A percentile compares a stretch with the other conserved stretches of the same genome.
Evolutionary conservation across 1,140 invertebrate genomes (phyloP).

Genomic region (Phthorimaea operculella): DNA sequence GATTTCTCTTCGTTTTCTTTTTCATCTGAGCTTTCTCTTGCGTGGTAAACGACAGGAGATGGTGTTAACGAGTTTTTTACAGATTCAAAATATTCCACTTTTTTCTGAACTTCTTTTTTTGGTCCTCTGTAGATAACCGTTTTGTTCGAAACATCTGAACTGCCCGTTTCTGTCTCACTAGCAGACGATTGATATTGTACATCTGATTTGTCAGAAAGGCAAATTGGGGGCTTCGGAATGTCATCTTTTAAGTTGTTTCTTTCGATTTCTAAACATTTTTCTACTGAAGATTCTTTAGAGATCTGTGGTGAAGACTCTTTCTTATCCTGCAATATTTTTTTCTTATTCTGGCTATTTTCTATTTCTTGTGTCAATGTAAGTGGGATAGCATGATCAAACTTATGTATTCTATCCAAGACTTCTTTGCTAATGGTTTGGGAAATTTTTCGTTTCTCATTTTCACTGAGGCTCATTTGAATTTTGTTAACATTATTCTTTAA

Average conservation of each 20-base stretch:
- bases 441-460: constrained; percentile 78
- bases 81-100: constrained; percentile 84
- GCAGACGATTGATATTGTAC: constrained; percentile 51
- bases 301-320: background rate
- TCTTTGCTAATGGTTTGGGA: constrained; percentile 79
- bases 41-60: constrained; percentile 55
- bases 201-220: constrained; percentile 27
- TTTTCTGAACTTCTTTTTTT: constrained; percentile 73
- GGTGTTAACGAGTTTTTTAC: constrained; percentile 46
- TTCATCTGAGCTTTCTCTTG: constrained; percentile 66
- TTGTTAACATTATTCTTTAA: constrained; percentile 63
- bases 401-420: constrained; percentile 72
- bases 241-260: too few species aligned
- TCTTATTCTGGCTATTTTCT: constrained; percentile 46
- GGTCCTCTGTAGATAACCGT: constrained; percentile 71
- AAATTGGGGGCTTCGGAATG: too few species aligned
- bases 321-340: constrained; percentile 6
- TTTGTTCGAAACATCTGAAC: constrained; percentile 75
- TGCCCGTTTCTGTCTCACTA: constrained; percentile 75
- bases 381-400: constrained; percentile 63
- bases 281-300: background rate
- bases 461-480: constrained; percentile 67
- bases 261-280: background rate
- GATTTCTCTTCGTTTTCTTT: constrained; percentile 37
- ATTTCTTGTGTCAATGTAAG: constrained; percentile 47